These are phyloP conservation scores for Monochamus alternatus DNA, from an alignment of 2,888 invertebrate genomes.

Conservation along the genomic window DNA sequence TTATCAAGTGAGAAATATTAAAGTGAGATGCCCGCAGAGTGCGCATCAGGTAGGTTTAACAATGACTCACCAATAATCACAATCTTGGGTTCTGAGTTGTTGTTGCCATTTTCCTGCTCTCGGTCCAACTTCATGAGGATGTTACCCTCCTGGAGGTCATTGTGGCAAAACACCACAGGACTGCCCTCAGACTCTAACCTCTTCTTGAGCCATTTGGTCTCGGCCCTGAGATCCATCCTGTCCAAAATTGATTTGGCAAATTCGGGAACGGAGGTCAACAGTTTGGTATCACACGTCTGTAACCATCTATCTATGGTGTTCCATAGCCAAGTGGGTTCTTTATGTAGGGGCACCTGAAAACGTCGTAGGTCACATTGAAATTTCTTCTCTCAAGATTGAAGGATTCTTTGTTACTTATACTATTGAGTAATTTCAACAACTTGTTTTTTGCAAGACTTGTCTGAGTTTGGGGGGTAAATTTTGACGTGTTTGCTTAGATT, in stretches of 20 bases:
- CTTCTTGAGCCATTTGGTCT: slow-evolving; percentile 81
- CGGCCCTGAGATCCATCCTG: slow-evolving; percentile 75
- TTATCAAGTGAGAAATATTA: no score
- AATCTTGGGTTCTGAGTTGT: slow-evolving; percentile 61
- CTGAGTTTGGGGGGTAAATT: no score
- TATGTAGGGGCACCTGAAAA: slow-evolving; percentile 86
- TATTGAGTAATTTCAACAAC: slow-evolving; percentile 29
- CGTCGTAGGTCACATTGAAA: slow-evolving; percentile 4
- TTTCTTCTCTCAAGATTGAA: not conserved
- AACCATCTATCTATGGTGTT: slow-evolving; percentile 90
- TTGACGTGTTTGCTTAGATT: no score
- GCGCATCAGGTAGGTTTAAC: no score
- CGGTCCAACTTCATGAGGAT: slow-evolving; percentile 74
- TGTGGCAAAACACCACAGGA: slow-evolving; percentile 94
- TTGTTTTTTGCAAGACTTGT: slow-evolving; percentile 34
- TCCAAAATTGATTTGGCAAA: slow-evolving; percentile 55
- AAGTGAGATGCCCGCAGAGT: no score
- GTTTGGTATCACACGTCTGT: slow-evolving; percentile 73
- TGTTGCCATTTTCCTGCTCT: slow-evolving; percentile 63
- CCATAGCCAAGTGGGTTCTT: slow-evolving; percentile 96
- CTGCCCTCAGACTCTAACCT: slow-evolving; percentile 76
- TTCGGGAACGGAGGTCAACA: slow-evolving; percentile 67
- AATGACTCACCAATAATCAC: slow-evolving; percentile 67
- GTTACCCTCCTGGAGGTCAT: slow-evolving; percentile 94
- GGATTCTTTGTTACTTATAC: not conserved